Conservation (phyloP, 1,140 invertebrate genomes). For the Cardiocondyla obscurior region DNA sequence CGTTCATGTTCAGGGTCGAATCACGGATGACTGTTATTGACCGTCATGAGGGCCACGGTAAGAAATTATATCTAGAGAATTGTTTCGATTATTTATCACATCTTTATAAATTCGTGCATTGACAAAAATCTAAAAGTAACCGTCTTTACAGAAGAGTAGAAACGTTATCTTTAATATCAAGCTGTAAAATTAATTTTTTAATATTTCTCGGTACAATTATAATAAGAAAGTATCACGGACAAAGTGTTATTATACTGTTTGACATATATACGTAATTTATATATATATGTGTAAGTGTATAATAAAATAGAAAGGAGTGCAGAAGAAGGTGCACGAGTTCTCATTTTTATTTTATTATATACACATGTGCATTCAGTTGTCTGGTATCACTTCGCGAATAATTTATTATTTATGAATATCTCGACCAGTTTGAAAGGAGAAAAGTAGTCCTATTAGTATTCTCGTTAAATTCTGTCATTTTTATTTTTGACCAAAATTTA, state of each 20-base stretch:
- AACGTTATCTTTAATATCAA: background rate
- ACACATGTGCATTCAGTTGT: conserved; percentile 50
- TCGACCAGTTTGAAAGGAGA: background rate
- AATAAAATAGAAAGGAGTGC: conserved; percentile 28
- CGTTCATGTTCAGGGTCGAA: conserved; percentile 81
- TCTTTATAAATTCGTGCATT: background rate
- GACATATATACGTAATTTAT: too few relatives aligned
- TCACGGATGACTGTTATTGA: conserved; percentile 78
- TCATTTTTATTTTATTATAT: conserved; percentile 53
- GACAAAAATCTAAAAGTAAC: background rate
- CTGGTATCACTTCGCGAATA: conserved; percentile 10
- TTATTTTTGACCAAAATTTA: conserved; percentile 47
- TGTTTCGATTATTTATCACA: background rate
- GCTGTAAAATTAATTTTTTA: too few relatives aligned
- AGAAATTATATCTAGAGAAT: conserved; percentile 2
- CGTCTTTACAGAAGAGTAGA: too few relatives aligned
- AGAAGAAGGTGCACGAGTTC: conserved; percentile 17
- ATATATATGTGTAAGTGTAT: conserved; percentile 14
- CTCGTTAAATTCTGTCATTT: conserved; percentile 48
- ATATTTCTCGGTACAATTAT: too few relatives aligned
- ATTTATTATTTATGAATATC: conserved; percentile 23
- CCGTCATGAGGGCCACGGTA: conserved; percentile 65
- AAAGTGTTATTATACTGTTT: too few relatives aligned
- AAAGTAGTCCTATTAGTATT: background rate
- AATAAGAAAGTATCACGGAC: too few relatives aligned